Evolutionary conservation across 1,140 invertebrate species (phyloP).

Genomic region (Anoplophora glabripennis): DNA sequence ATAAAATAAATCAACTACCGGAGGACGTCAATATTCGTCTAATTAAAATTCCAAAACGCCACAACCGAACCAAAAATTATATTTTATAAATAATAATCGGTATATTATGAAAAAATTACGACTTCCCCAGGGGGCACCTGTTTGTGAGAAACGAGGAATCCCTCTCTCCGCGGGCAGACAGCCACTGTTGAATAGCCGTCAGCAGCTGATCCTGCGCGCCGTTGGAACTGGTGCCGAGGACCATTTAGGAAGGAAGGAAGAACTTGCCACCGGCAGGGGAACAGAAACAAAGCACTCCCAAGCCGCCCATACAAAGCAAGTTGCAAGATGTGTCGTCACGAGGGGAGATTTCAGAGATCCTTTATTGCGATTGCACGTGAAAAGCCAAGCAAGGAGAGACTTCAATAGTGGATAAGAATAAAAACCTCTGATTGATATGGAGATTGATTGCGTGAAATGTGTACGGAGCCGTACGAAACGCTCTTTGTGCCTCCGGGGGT

Average conservation of each 20-base stretch:
- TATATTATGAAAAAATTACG: too few relatives aligned
- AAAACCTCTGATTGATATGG: conserved; percentile 1
- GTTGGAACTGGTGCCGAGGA: too few relatives aligned
- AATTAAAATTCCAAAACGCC: too few relatives aligned
- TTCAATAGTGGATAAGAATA: conserved; percentile 11
- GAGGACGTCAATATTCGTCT: too few relatives aligned
- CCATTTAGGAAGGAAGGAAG: conserved; percentile 22
- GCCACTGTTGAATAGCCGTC: background rate
- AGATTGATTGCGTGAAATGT: conserved; percentile 1
- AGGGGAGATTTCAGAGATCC: conserved; percentile 7
- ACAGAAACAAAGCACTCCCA: conserved; percentile 27
- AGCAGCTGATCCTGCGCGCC: background rate
- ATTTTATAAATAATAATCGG: too few relatives aligned
- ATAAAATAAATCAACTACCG: too few relatives aligned
- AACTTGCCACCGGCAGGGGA: conserved; percentile 21
- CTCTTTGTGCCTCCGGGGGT: too few relatives aligned
- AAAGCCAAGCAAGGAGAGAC: conserved; percentile 4
- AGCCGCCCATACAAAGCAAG: conserved; percentile 26
- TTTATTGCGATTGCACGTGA: conserved; percentile 15
- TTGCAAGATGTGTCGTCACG: conserved; percentile 23
- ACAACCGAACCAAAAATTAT: too few relatives aligned
- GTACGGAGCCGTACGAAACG: too few relatives aligned
- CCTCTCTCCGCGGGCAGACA: too few relatives aligned
- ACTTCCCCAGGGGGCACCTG: too few relatives aligned
- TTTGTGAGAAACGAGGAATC: too few relatives aligned